A percentile compares a stretch with the other conserved stretches of the same genome.
These are phyloP conservation scores for Agonum fuliginosum DNA, from an alignment of 2,888 invertebrate genomes.

Conservation along the genomic window DNA sequence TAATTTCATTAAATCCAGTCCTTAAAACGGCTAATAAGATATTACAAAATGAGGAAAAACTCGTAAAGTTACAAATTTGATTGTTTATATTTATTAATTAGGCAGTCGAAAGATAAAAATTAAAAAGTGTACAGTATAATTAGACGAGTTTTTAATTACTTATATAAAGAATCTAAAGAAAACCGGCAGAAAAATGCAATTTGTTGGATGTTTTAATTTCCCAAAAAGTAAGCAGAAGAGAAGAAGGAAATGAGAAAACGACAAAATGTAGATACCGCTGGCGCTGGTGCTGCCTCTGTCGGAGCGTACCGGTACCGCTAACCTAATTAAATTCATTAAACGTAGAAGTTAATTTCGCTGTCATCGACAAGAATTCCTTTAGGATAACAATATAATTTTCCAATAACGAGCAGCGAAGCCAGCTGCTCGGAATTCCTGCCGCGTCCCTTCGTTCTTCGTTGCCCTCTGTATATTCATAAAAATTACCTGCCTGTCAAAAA, in stretches of 20 bases:
- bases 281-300: no score
- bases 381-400: slow-evolving; percentile 29
- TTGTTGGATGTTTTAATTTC: neutral
- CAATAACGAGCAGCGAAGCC: slow-evolving; percentile 14
- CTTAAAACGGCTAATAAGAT: no score
- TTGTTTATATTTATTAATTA: no score
- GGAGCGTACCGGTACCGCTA: neutral
- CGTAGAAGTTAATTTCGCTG: slow-evolving; percentile 15
- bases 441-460: no score
- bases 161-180: neutral
- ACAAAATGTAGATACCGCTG: no score
- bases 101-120: no score
- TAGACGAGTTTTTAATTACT: neutral
- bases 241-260: neutral
- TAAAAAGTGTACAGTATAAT: no score
- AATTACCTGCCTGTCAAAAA: neutral
- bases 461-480: slow-evolving; percentile 19
- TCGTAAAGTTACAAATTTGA: no score
- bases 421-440: neutral
- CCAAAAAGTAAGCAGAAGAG: neutral
- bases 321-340: slow-evolving; percentile 31
- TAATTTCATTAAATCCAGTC: no score
- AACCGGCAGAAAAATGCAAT: neutral
- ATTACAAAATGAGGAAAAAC: no score
- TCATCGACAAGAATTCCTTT: slow-evolving; percentile 9